These are phyloP conservation scores for Orchestia grillus DNA, from an alignment of 1,140 invertebrate species.

Conservation along the genomic window DNA sequence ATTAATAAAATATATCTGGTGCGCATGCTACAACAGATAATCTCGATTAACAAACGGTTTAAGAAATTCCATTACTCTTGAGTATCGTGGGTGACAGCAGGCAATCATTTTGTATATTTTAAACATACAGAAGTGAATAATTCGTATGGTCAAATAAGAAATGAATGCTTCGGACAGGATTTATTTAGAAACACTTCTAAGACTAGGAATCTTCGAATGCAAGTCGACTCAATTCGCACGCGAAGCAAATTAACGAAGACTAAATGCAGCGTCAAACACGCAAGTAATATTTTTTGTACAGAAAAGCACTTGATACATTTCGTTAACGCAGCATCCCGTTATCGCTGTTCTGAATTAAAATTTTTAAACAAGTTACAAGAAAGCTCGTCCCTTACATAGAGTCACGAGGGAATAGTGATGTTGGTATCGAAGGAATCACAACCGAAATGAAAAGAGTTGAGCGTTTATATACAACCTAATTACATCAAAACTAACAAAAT, in stretches of 20 bases:
- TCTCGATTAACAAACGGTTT: not conserved
- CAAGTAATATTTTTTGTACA: not conserved
- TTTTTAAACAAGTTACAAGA: not conserved
- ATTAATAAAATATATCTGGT: too few relatives aligned
- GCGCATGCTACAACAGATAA: too few relatives aligned
- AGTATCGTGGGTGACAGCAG: not conserved
- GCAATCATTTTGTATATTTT: not conserved
- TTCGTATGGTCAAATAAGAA: not conserved
- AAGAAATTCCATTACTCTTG: not conserved
- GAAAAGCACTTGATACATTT: not conserved
- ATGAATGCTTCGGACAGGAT: not conserved
- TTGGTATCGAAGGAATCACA: not conserved
- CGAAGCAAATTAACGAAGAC: not conserved
- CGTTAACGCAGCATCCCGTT: not conserved
- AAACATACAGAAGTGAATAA: not conserved
- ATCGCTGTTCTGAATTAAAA: not conserved
- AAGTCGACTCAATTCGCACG: not conserved
- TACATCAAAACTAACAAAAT: not conserved
- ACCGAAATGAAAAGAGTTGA: not conserved
- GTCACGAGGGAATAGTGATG: not conserved
- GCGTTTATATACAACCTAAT: not conserved
- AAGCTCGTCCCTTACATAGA: too few relatives aligned
- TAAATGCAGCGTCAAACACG: conserved; percentile 10
- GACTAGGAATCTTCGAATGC: conserved; percentile 12
- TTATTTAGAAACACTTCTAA: not conserved